Base-by-base conservation (phyloP, 2,113 vertebrate species). In the Chaetodon auriga region DNA sequence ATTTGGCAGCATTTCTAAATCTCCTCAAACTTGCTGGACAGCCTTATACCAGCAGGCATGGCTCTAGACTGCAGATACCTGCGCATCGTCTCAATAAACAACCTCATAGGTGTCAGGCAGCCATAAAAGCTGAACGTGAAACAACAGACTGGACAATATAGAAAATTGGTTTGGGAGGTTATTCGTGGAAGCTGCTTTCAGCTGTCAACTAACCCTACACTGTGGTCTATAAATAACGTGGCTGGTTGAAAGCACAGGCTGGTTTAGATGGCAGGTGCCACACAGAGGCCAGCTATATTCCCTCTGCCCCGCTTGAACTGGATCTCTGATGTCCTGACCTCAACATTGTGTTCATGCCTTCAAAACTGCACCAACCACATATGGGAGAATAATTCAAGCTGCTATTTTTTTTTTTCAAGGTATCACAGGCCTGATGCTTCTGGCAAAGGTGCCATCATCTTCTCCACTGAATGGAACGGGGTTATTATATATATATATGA, bases 241-340 rank as follows among this genome's bases (percentile, higher is more conserved):
- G 25, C 53, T 78, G 74, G 61, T 64, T 81, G 63, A 63, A 88
- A 84, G 57, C 78, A 46, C 63, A 61, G 77, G 36, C 57, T 54
- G 71, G 61, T 86, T 81, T 84, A 81, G 51, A 36, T 23, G 36
- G 43, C 75, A 78, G 83, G 78, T 87, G 89, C 69, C 65, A 68
- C 68, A 78, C 61, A 69, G 49, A 35, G 35, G 63, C 61, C 6
- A 35, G 15, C 1, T 12, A 35, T 55, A 49, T 36, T 54, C 58
- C 58, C 66, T 14, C 41, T 43, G 19, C 41, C 53, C 18, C 2
- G 5, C 7, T 69, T 69, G 49, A 57, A 68, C n/a, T 70, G 3
- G 30, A 30, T 38, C 63, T 49, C 51, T 51, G 51, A 16, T 48
- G 19, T 2, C 45, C 25, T 30, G 23, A 53, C 36, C 80, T 58